These are phyloP conservation scores for Ophion ellenae DNA, from an alignment of 2,888 invertebrate genomes.

Conservation along the genomic window DNA sequence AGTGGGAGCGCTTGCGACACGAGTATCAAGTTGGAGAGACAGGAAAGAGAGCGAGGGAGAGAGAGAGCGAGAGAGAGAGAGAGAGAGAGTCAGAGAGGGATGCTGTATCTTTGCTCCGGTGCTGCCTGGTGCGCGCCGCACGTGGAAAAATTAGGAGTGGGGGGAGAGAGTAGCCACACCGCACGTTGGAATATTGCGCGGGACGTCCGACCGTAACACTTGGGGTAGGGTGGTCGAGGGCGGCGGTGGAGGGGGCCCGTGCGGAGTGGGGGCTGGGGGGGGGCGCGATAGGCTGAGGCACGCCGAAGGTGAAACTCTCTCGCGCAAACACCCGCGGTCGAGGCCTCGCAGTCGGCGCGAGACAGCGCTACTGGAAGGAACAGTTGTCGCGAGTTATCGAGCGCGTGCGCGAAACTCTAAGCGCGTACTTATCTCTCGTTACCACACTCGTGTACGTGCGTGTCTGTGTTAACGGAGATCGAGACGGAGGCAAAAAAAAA, in stretches of 20 bases:
- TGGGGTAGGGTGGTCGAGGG: slow-evolving; percentile 28
- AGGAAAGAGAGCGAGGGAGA: slow-evolving; percentile 4
- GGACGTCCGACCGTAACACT: slow-evolving; percentile 49
- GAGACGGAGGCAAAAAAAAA: not conserved
- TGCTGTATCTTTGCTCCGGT: slow-evolving; percentile 36
- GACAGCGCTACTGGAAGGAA: slow-evolving; percentile 82
- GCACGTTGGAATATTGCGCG: slow-evolving; percentile 50
- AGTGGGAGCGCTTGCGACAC: slow-evolving; percentile 10
- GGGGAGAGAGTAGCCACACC: slow-evolving; percentile 38
- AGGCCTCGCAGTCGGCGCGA: slow-evolving; percentile 82
- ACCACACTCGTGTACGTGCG: slow-evolving; percentile 2
- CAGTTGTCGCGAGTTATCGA: slow-evolving; percentile 63
- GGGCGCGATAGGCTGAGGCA: slow-evolving; percentile 62
- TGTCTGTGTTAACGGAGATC: slow-evolving; percentile 5
- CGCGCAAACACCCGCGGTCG: slow-evolving; percentile 75
- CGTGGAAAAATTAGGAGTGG: slow-evolving; percentile 55
- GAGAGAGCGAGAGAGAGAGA: slow-evolving; percentile 8
- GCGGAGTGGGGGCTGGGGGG: slow-evolving; percentile 48
- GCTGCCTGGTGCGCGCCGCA: slow-evolving; percentile 58
- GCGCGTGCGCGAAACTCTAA: slow-evolving; percentile 64
- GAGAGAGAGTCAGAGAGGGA: slow-evolving; percentile 29
- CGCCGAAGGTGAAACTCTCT: slow-evolving; percentile 77
- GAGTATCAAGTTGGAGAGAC: not conserved
- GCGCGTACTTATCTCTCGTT: slow-evolving; percentile 30
- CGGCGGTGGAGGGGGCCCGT: slow-evolving; percentile 11